Conservation (phyloP, 1,140 invertebrate genomes). For the Maconellicoccus hirsutus region DNA sequence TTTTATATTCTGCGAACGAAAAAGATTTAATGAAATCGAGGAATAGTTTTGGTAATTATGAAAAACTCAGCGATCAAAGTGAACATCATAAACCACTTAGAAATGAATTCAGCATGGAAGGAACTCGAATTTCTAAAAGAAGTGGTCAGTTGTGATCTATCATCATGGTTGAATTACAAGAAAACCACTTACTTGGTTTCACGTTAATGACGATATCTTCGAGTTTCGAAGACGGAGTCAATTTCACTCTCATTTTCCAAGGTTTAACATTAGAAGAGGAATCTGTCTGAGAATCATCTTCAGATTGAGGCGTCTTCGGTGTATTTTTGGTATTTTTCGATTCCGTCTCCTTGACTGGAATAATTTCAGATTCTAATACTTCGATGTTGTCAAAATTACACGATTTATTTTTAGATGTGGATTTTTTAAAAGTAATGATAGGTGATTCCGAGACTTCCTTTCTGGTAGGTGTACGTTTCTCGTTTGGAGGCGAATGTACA, state of each 20-base stretch:
- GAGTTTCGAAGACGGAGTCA: not conserved
- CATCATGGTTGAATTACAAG: not conserved
- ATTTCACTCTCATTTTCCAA: slow-evolving; percentile 7
- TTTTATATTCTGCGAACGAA: not conserved
- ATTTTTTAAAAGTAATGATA: not conserved
- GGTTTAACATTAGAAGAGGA: not conserved
- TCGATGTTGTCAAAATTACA: not conserved
- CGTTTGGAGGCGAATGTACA: slow-evolving; percentile 1
- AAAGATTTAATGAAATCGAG: too few species aligned
- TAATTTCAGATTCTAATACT: not conserved
- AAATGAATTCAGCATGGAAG: not conserved
- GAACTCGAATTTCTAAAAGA: slow-evolving; percentile 8
- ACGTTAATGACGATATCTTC: not conserved
- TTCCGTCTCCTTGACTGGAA: not conserved
- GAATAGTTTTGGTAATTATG: too few species aligned
- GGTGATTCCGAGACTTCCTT: not conserved
- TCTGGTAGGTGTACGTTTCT: not conserved
- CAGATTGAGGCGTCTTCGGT: not conserved
- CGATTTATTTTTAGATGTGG: not conserved
- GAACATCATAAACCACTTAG: not conserved
- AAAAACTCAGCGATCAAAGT: slow-evolving; percentile 21
- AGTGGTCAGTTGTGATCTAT: not conserved
- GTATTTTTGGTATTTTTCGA: not conserved
- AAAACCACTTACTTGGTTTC: not conserved
- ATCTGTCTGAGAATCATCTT: not conserved